A percentile compares a stretch with the other conserved stretches of the same genome.
These are phyloP conservation scores for Torymus texanus DNA, from an alignment of 2,888 invertebrate genomes.

Conservation along the genomic window DNA sequence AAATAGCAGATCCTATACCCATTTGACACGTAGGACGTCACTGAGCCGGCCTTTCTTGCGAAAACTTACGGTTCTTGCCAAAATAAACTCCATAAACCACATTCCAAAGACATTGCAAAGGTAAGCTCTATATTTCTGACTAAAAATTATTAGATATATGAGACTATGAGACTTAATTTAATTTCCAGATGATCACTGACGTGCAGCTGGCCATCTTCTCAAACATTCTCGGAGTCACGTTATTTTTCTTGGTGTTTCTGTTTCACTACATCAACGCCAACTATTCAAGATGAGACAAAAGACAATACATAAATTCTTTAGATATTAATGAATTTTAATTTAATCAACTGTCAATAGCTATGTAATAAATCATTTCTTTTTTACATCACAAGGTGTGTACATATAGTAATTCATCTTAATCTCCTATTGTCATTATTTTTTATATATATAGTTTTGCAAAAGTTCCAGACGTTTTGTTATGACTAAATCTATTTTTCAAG, in stretches of 20 bases:
- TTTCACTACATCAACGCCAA: conserved; percentile 97
- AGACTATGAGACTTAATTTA: not conserved
- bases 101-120: too few relatives aligned
- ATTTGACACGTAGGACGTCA: too few relatives aligned
- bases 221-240: conserved; percentile 93
- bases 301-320: conserved; percentile 1
- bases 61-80: too few relatives aligned
- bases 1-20: too few relatives aligned
- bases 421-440: too few relatives aligned
- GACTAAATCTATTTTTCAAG: too few relatives aligned
- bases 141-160: not conserved
- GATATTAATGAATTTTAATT: not conserved
- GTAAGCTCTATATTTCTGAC: too few relatives aligned
- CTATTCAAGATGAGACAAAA: conserved; percentile 78
- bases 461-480: too few relatives aligned
- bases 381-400: not conserved
- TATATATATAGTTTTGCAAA: too few relatives aligned
- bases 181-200: conserved; percentile 91
- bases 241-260: conserved; percentile 94
- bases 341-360: not conserved
- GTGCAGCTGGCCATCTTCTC: conserved; percentile 97
- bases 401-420: too few relatives aligned
- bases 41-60: too few relatives aligned
- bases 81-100: too few relatives aligned
- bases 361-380: conserved; percentile 39